Base-by-base conservation (phyloP, 2,113 vertebrate species). In the Pipa parva region DNA sequence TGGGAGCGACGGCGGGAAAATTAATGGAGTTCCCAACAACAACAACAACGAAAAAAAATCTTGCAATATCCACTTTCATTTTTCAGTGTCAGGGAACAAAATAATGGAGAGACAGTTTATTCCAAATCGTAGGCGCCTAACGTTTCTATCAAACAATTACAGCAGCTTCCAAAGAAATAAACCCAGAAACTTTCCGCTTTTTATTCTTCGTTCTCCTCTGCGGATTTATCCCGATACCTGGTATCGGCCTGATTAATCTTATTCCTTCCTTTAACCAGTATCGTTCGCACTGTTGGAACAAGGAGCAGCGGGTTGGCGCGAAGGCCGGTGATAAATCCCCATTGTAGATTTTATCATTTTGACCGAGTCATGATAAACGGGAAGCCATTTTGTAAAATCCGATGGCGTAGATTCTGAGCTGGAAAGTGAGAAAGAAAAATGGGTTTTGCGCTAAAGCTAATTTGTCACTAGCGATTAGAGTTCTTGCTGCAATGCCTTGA, bases 91-190 rank as follows among this genome's bases (percentile, higher is more conserved):
- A 52, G 26, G 50, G 20, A 63, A 50, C 13, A 17, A 21, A 51
- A 29, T 31, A 51, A 25, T 51, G 46, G 49, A 22, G n/a, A n/a
- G 29, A 36, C 45, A 63, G 18, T 63, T 62, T 51, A 49, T 31
- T 33, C 17, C 5, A 36, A 51, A 63, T 36, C 27, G 27, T 51
- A 42, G 42, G 24, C 31, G 25, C 20, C n/a, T n/a, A 24, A 50
- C 28, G 36, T 63, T 63, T 22, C 46, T 22, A 37, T 36, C 46
- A 24, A 63, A 48, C 46, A 63, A 33, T 63, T 51, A 24, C 13
- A 63, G 60, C 29, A 24, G 17, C 26, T 36, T 25, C 36, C 25
- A n/a, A n/a, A n/a, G n/a, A n/a, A n/a, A n/a, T n/a, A n/a, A n/a
- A n/a, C n/a, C n/a, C n/a, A n/a, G n/a, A n/a, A n/a, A 6, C 20